Base-by-base conservation (phyloP, 2,797 vertebrate species). In the Enteromius trimaculatus region DNA sequence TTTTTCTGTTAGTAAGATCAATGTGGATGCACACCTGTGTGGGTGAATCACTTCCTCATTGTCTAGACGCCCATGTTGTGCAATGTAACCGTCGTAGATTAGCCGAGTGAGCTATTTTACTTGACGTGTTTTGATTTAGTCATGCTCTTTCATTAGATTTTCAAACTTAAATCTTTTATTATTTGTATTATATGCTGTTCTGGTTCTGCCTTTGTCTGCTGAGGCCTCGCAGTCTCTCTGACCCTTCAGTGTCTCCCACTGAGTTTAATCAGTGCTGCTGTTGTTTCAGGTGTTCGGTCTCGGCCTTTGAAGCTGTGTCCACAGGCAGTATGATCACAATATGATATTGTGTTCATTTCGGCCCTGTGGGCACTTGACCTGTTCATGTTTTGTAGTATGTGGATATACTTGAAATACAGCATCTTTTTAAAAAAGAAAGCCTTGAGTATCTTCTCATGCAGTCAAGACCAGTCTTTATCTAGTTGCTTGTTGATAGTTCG, bases 251-350 rank as follows among this genome's bases (percentile, higher is more conserved):
- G 65, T 51, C 17, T 71, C 77, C 75, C 76, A 13, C 47, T 70
- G 85, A 62, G 62, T 71, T 87, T 68, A 71, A 55, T 64, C 75
- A 69, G 47, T 23, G n/a, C n/a, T 34, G 13, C 11, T 87, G 86
- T 87, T 86, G 79, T 80, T 85, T 85, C 86, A 86, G 81, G 70
- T 90, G 81, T 64, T 51, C 53, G n/a, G 62, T 51, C 23, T 29
- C 51, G 8, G 26, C 31, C 62, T 37, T 66, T 14, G 47, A 60
- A 23, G 58, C 39, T 76, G 58, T 76, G 23, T 51, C 79, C 71
- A 29, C 51, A 70, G 65, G 47, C 44, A 75, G 4, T 49, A 53
- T 47, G 74, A 58, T 60, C 7, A 5, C 51, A 21, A 80, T 70
- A 23, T 44, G 6, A 80, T 39, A 31, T 80, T 70, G 49, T 44